These are phyloP conservation scores for Brienomyrus longianalis DNA, from an alignment of 2,113 vertebrate genomes.

Conservation along the genomic window DNA sequence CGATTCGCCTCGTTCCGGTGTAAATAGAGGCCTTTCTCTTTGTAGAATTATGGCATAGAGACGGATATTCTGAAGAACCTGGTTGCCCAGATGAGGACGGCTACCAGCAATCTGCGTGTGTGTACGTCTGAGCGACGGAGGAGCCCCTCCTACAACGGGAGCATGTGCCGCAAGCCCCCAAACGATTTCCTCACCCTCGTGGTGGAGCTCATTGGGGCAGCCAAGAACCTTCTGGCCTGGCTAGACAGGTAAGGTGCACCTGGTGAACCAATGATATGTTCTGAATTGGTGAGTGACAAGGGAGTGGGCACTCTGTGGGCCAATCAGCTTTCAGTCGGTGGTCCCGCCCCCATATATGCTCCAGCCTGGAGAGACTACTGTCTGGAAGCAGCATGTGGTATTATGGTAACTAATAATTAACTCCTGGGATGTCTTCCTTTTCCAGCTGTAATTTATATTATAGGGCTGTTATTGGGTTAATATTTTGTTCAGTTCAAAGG, in stretches of 20 bases:
- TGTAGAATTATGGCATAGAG: constrained; percentile 94
- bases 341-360: neutral
- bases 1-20: neutral
- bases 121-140: constrained; percentile 76
- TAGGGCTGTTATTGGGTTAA: neutral
- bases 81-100: constrained; percentile 77
- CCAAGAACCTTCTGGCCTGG: constrained; percentile 90
- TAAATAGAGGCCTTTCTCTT: constrained; percentile 27
- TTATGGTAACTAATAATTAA: neutral
- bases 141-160: constrained; percentile 71
- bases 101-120: constrained; percentile 80
- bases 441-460: neutral
- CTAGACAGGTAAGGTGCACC: constrained; percentile 74
- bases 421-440: neutral
- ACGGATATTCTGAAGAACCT: constrained; percentile 90
- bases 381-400: neutral
- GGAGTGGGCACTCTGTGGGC: neutral
- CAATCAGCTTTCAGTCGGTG: neutral
- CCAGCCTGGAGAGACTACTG: neutral
- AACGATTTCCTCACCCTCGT: constrained; percentile 95
- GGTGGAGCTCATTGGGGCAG: constrained; percentile 89
- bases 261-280: neutral
- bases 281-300: neutral
- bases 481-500: neutral
- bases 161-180: constrained; percentile 74